These are phyloP conservation scores for Eulemur mongoz DNA, from an alignment of 2,797 vertebrate genomes.

Conservation along the genomic window DNA sequence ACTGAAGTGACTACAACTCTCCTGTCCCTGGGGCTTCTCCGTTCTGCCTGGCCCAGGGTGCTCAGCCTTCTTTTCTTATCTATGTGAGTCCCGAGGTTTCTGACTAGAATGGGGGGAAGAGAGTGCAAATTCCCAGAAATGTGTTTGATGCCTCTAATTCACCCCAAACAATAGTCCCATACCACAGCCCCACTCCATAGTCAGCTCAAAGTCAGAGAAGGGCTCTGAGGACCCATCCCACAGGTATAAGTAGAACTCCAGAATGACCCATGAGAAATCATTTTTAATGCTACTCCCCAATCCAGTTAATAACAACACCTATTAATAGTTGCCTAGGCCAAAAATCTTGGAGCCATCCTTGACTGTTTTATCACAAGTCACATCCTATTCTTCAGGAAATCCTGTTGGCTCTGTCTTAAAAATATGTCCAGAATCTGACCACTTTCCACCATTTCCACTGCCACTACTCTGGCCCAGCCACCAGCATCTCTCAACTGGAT, in stretches of 20 bases:
- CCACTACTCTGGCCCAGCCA: too few species aligned
- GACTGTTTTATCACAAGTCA: neutral
- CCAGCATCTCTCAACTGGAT: neutral
- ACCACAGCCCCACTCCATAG: neutral
- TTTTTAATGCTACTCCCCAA: neutral
- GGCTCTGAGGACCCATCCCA: neutral
- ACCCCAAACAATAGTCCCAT: neutral
- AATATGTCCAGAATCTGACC: neutral
- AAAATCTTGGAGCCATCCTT: neutral
- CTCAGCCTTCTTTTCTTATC: neutral
- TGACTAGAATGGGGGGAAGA: neutral
- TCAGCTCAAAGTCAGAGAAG: neutral
- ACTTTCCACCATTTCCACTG: neutral
- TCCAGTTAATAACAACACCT: neutral
- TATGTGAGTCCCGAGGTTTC: constrained; percentile 9
- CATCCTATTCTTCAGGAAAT: constrained; percentile 22
- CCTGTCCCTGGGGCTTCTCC: neutral
- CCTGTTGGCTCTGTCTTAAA: neutral
- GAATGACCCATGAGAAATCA: constrained; percentile 21
- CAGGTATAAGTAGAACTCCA: neutral
- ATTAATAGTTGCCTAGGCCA: neutral
- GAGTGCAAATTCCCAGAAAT: neutral
- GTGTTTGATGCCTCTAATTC: neutral
- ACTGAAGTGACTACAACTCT: neutral
- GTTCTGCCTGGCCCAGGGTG: neutral